Evolutionary conservation across 2,113 vertebrate species (phyloP).

Genomic region (Corynorhinus townsendii): DNA sequence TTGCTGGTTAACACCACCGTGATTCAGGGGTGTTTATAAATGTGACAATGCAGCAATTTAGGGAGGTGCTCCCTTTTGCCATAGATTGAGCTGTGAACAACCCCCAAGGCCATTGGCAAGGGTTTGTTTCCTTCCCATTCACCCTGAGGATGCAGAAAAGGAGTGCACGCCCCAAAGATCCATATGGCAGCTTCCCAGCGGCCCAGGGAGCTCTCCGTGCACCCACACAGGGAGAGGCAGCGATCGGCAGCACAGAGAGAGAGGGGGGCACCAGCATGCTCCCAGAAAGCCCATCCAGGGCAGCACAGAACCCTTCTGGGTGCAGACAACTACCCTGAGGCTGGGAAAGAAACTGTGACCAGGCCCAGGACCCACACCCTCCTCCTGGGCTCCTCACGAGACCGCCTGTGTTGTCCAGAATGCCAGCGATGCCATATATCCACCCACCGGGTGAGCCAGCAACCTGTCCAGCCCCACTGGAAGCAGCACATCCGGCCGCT

Average conservation of each 20-base stretch:
- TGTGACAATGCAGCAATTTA: neutral
- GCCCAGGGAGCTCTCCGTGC: neutral
- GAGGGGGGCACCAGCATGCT: neutral
- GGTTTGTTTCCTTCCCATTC: neutral
- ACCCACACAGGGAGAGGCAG: neutral
- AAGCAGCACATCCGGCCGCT: slow-evolving; percentile 61
- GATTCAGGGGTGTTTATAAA: neutral
- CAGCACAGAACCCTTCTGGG: neutral
- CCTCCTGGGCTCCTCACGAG: neutral
- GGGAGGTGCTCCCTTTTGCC: neutral
- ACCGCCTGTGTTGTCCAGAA: neutral
- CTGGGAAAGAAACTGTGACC: neutral
- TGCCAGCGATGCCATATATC: slow-evolving; percentile 37
- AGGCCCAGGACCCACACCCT: neutral
- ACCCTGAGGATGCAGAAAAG: neutral
- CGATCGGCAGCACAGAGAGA: rapidly evolving
- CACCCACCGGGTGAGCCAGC: slow-evolving; percentile 46
- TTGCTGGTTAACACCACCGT: neutral
- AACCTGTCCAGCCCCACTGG: slow-evolving; percentile 55
- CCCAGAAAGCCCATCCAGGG: neutral
- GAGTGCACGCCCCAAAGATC: neutral
- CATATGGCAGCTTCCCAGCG: neutral
- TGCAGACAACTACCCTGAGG: neutral
- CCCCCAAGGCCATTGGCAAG: neutral
- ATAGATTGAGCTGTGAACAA: neutral